Base-by-base conservation (phyloP, 2,113 vertebrate species). In the Pitta sordida region DNA sequence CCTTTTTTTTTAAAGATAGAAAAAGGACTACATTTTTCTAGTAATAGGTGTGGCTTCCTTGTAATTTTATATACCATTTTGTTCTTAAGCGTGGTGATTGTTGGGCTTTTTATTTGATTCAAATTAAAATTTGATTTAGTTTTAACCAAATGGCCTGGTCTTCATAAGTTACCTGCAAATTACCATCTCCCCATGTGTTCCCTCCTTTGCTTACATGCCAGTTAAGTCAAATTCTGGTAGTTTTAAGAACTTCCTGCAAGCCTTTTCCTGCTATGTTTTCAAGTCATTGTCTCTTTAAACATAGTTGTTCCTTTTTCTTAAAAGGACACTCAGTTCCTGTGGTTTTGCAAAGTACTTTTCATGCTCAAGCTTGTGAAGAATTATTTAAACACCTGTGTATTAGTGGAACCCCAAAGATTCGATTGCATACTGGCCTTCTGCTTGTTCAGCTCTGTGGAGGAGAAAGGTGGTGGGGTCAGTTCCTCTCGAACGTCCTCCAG, bases 381-480 rank as follows among this genome's bases (percentile, higher is more conserved):
- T 98, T 99, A 70, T 99, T 99, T 95, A 99, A 99, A 96, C 99
- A 99, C 80, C 97, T 99, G 12, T 99, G 99, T 81, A 99, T 99
- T 96, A 99, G 99, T 78, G 99, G 99, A 70, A 99, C 99, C 6
- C 99, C 99, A 20, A 99, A 99, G 97, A 99, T 99, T 92, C 98
- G 99, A 2, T 93, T 99, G 80, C 99, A 99, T 29, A 98, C 99
- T 9, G 99, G 99, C 26, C 98, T 99, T 94, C 97, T 99, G 44
- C 97, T 99, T 86, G 99, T 99, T 91, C 99, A 99, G 88, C 98
- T 99, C 2, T 99, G 99, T 93, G 99, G 99, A 75, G 99, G 98
- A 11, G 99, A 99, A 97, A 98, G 98, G 73, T 99, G 99, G 99
- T 99, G 99, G 99, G 99, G 99, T 46, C 99, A 99, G 86, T 99